Evolutionary conservation across 2,113 vertebrate genomes (phyloP).

Genomic region (Lampris incognitus): DNA sequence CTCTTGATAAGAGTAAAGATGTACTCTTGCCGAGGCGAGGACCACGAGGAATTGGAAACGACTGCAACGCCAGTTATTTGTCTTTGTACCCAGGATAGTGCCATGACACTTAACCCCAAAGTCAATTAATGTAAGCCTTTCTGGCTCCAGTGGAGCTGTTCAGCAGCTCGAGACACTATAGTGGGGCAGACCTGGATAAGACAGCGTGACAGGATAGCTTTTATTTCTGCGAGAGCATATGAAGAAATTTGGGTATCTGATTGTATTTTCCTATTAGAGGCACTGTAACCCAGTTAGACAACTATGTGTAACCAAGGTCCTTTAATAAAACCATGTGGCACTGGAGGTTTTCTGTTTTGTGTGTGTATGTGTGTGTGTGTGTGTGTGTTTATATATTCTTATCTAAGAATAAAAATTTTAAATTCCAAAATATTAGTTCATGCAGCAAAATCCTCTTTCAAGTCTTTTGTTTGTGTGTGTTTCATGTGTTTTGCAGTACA

Average conservation of each 20-base stretch:
- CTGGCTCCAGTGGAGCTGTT: conserved; percentile 28
- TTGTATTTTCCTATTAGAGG: conserved; percentile 49
- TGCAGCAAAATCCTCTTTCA: too few relatives aligned
- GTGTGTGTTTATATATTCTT: too few relatives aligned
- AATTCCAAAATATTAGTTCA: too few relatives aligned
- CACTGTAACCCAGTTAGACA: too few relatives aligned
- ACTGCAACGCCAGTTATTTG: conserved; percentile 63
- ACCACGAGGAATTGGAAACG: conserved; percentile 50
- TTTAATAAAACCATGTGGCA: too few relatives aligned
- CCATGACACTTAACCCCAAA: conserved; percentile 48
- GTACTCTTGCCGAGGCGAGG: conserved; percentile 37
- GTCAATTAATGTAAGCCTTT: conserved; percentile 70
- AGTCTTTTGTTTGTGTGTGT: too few relatives aligned
- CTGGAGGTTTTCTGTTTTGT: too few relatives aligned
- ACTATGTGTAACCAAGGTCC: too few relatives aligned
- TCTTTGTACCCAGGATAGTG: conserved; percentile 41
- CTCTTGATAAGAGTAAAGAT: conserved; percentile 33
- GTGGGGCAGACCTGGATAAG: conserved; percentile 33
- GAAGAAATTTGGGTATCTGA: conserved; percentile 47
- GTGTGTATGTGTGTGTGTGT: too few relatives aligned
- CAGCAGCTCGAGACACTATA: conserved; percentile 47
- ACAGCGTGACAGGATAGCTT: too few relatives aligned
- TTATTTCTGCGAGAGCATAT: neutral
- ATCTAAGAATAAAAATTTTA: too few relatives aligned
- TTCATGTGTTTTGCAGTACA: too few relatives aligned